Evolutionary conservation across 1,140 invertebrate species (phyloP).

Genomic region (Drosophila burlai): DNA sequence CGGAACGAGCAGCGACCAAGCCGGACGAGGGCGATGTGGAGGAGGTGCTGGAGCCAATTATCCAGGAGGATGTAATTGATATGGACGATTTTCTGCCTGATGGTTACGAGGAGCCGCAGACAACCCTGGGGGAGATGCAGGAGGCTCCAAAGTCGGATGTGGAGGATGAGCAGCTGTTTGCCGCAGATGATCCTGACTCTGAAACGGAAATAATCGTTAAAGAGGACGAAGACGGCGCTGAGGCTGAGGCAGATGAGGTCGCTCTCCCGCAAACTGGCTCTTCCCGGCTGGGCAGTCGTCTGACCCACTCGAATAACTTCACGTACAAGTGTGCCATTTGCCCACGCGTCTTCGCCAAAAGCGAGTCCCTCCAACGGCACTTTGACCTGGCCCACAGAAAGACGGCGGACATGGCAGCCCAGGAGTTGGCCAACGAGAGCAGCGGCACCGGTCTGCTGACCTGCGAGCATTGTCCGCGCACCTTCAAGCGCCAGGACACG

Average conservation of each 20-base stretch:
- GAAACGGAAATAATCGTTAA: neutral
- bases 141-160: neutral
- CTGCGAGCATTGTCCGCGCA: conserved; percentile 86
- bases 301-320: conserved; percentile 37
- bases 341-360: conserved; percentile 65
- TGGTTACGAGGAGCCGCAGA: neutral
- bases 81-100: neutral
- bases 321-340: conserved; percentile 59
- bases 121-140: neutral
- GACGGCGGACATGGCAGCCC: conserved; percentile 51
- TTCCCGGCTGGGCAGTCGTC: conserved; percentile 51
- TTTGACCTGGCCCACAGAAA: conserved; percentile 51
- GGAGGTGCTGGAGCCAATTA: conserved; percentile 10
- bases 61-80: conserved; percentile 2
- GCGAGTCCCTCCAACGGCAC: conserved; percentile 54
- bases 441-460: conserved; percentile 68
- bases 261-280: conserved; percentile 2
- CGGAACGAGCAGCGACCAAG: neutral
- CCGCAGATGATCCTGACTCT: neutral
- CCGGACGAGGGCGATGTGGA: conserved; percentile 5
- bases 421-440: conserved; percentile 81
- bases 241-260: neutral
- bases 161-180: neutral
- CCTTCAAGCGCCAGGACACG: conserved; percentile 86
- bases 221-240: neutral